Conservation (phyloP, 1,140 invertebrate genomes). For the Neuroterus valhalla region DNA sequence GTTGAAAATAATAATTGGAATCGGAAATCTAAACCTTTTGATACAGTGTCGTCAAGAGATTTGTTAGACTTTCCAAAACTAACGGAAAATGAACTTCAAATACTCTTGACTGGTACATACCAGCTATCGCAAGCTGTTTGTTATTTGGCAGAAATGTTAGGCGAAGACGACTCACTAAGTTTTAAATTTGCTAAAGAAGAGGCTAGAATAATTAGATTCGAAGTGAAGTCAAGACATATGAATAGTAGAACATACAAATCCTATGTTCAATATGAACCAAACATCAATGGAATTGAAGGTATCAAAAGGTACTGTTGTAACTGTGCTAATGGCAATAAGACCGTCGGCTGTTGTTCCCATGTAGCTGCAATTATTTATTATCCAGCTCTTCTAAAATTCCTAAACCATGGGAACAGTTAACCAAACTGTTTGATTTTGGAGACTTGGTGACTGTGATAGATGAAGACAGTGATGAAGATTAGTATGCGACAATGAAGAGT, state of each 20-base stretch:
- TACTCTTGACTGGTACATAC: constrained; percentile 38
- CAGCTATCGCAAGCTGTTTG: constrained; percentile 38
- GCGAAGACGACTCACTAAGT: constrained; percentile 30
- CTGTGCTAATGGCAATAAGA: no score
- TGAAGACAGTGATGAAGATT: no score
- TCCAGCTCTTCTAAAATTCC: no score
- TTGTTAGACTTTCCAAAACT: constrained; percentile 39
- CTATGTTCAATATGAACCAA: no score
- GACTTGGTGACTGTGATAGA: no score
- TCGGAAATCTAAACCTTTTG: constrained; percentile 34
- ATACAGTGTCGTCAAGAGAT: constrained; percentile 36
- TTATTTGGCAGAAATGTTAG: constrained; percentile 43
- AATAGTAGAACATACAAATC: constrained; percentile 40
- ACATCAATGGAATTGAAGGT: no score
- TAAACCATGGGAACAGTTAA: no score
- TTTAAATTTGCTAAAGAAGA: constrained; percentile 36
- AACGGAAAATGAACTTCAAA: constrained; percentile 33
- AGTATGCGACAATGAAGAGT: no score
- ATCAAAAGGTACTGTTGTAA: no score
- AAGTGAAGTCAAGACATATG: constrained; percentile 42
- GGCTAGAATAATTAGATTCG: constrained; percentile 34
- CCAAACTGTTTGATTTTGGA: no score
- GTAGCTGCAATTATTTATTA: no score
- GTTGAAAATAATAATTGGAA: constrained; percentile 44
- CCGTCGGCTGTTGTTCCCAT: no score